A percentile compares a stretch with the other conserved stretches of the same genome.
Evolutionary conservation across 2,797 vertebrate genomes (phyloP).

Genomic region (Leptodactylus fallax): DNA sequence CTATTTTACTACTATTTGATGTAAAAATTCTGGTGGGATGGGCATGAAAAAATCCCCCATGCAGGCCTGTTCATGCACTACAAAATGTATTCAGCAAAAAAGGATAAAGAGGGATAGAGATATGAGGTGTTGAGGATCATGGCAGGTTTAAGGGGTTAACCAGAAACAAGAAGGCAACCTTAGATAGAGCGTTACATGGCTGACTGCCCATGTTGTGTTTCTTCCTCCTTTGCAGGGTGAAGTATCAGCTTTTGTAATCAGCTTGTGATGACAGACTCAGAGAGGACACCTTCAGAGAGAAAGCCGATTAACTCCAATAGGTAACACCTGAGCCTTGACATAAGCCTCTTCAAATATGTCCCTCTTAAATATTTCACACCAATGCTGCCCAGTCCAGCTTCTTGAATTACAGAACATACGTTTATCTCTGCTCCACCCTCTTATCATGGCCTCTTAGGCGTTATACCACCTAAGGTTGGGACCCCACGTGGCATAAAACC

Average conservation of each 20-base stretch:
- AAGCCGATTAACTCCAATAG: constrained; percentile 61
- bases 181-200: constrained; percentile 56
- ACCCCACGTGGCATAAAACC: no score
- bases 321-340: constrained; percentile 63
- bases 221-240: constrained; percentile 36
- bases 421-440: background rate
- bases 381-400: constrained; percentile 40
- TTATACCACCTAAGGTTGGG: no score
- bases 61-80: no score
- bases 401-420: constrained; percentile 53
- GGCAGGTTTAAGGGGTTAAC: constrained; percentile 22
- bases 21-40: no score
- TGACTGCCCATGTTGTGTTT: constrained; percentile 39
- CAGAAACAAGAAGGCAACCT: constrained; percentile 37
- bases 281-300: constrained; percentile 63
- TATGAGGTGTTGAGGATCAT: background rate
- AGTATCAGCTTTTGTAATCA: constrained; percentile 63
- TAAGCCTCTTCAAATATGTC: constrained; percentile 61
- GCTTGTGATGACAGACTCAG: constrained; percentile 55
- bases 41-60: no score
- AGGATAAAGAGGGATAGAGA: background rate
- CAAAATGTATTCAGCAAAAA: background rate
- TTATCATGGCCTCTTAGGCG: background rate
- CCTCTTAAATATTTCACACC: constrained; percentile 61
- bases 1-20: no score